Base-by-base conservation (phyloP, 2,797 vertebrate species). In the Enteromius afrohamiltoni region DNA sequence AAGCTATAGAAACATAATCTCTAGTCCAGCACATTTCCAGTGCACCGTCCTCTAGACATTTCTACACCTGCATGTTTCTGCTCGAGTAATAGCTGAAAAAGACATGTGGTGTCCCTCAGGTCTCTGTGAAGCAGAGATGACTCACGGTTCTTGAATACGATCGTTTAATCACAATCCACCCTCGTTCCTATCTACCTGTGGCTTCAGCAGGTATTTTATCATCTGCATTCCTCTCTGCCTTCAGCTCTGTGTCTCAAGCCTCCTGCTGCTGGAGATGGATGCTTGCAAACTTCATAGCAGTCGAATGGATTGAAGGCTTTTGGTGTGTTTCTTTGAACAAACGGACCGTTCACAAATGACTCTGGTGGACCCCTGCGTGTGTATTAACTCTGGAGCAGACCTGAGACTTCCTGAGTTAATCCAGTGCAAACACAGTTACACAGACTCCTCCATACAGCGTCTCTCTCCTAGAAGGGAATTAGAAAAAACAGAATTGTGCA, bases 301-400 rank as follows among this genome's bases (percentile, higher is more conserved):
- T 80, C 62, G 53, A 83, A 14, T 40, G 1, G 16, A 77, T 47
- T 64, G 3, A 60, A 13, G 60, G 64, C 6, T 47, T 65, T 67
- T 86, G 76, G 45, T 42, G 62, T 79, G 77, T 80, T 86, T 77
- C 77, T 76, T 68, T 64, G 65, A 70, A 86, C 81, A 86, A 80
- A 79, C 75, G 81, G 16, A 42, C 71, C 10, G 29, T 71, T 83
- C 85, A 83, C 53, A 74, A 86, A 77, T 42, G 77, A 1, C 58
- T 62, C 42, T 0, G 11, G 14, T 8, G 6, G 80, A 60, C 53
- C 84, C 68, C 34, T 65, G 45, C 1, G 0, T 77, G 69, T 82
- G 76, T 76, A 88, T 84, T 82, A 86, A 84, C 37, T 65, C 65
- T 79, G 53, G 76, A 64, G 62, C 45, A 42, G 45, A 49, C 67